phyloP scores from a whole-genome alignment of 2,797 vertebrate species.

The Hapalemur alaotrensis region DNA sequence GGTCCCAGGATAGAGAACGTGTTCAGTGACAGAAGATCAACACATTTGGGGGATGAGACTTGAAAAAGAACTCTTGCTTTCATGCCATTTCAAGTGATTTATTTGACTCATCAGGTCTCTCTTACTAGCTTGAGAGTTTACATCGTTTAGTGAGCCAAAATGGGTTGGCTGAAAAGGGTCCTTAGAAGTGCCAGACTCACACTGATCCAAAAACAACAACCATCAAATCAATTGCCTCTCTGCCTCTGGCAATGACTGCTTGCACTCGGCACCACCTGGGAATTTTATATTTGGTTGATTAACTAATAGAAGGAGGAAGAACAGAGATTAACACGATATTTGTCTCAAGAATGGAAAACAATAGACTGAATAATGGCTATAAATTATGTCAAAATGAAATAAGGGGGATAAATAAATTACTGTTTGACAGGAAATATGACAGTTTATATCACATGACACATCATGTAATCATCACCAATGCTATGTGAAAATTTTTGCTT shows the following conservation, averaged over 20 bases:
- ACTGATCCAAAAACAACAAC: slow-evolving; percentile 51
- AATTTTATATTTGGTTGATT: not conserved
- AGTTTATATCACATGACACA: not conserved
- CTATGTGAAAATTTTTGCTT: not conserved
- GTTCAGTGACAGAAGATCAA: not conserved
- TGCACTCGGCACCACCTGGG: not conserved
- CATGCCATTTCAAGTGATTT: slow-evolving; percentile 59
- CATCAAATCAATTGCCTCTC: slow-evolving; percentile 43
- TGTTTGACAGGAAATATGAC: not conserved
- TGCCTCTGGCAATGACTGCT: not conserved
- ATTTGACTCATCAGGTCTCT: slow-evolving; percentile 55
- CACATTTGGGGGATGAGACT: slow-evolving; percentile 22
- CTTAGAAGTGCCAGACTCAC: slow-evolving; percentile 46
- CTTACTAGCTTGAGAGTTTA: slow-evolving; percentile 50
- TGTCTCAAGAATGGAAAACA: not conserved
- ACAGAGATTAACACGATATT: not conserved
- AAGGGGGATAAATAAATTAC: not conserved
- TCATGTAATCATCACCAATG: not conserved
- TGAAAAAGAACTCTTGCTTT: slow-evolving; percentile 15
- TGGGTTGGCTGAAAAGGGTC: not conserved
- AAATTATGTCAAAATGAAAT: not conserved
- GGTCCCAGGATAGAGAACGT: not conserved
- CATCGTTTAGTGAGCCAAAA: slow-evolving; percentile 45
- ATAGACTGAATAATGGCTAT: slow-evolving; percentile 14
- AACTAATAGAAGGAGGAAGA: slow-evolving; percentile 1